Base-by-base conservation (phyloP, 2,113 vertebrate genomes). In the Amblyornis subalaris region DNA sequence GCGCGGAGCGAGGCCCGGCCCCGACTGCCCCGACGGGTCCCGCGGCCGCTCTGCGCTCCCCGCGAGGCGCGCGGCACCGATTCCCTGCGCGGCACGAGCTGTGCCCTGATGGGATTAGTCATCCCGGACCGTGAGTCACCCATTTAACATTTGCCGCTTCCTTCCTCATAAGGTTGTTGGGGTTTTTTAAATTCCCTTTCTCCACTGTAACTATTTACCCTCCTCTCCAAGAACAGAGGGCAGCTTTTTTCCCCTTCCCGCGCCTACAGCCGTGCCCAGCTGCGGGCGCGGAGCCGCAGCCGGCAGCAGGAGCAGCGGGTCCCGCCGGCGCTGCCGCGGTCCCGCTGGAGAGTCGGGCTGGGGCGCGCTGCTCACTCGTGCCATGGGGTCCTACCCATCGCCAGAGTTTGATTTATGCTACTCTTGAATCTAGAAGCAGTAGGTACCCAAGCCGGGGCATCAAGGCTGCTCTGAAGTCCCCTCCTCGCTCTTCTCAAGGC, bases 51-150 rank as follows among this genome's bases (percentile, higher is more conserved):
- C 55, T 2, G 53, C 89, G n/a, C 20, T 76, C 35, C 24, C 47
- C 33, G 11, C 2, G 31, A 5, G 51, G 81, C 47, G 10, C 2
- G 26, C 35, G 33, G 87, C 75, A 36, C 73, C 79, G 4, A 8
- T 20, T 47, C 91, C 77, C 3, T 25, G 53, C 85, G 73, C 87
- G 44, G 57, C 80, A 29, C 60, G 80, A 62, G 85, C 58, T 14
- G 73, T 7, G 92, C 85, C 53, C 31, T 26, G 93, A 2, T 74
- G 91, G 62, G 42, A 78, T 97, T 96, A 95, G 42, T 96, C 97
- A 96, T 42, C 91, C 69, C 67, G 3, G 7, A 0, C 51, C 61
- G 7, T 94, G 96, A 97, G 89, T 96, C 97, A 96, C 82, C 6
- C 51, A 10, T 55, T 57, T 28, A 91, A 78, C 86, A 81, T 93